Evolutionary conservation across 30 jellyfish, hydroid and myxozoan genomes (phyloP).

Genomic region (Morbakka virulenta): DNA sequence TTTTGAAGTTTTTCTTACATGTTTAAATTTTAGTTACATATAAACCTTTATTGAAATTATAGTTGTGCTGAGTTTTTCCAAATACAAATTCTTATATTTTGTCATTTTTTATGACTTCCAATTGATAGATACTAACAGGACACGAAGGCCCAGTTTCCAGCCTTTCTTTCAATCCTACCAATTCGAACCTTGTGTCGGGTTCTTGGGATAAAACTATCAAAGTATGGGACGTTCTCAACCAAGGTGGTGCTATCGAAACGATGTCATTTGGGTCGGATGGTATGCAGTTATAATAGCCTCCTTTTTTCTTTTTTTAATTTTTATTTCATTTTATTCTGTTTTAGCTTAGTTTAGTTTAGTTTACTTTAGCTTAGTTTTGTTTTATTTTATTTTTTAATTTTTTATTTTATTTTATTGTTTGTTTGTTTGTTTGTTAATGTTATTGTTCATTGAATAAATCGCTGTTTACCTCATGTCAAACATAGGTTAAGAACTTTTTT

Average conservation of each 20-base stretch:
- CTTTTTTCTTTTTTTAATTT: neutral
- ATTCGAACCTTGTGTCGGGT: constrained; percentile 80
- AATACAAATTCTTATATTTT: too few relatives aligned
- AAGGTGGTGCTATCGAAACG: constrained; percentile 76
- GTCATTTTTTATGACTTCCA: too few relatives aligned
- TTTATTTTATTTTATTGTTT: too few relatives aligned
- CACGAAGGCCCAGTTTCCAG: constrained; percentile 95
- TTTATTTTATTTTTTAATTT: too few relatives aligned
- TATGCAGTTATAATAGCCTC: neutral
- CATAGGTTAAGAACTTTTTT: too few relatives aligned
- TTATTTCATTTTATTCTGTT: neutral
- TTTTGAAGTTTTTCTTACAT: too few relatives aligned
- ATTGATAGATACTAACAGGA: constrained; percentile 89
- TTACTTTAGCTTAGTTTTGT: neutral
- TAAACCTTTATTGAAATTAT: too few relatives aligned
- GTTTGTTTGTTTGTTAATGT: neutral
- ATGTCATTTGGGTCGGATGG: constrained; percentile 79
- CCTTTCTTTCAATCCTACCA: constrained; percentile 73
- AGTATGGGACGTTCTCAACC: constrained; percentile 83
- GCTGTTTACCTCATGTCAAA: too few relatives aligned
- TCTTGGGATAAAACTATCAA: constrained; percentile 97
- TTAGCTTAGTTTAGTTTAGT: neutral
- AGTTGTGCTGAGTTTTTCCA: too few relatives aligned
- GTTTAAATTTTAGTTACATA: too few relatives aligned
- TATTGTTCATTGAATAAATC: too few relatives aligned